These are phyloP conservation scores for Tachycineta bicolor DNA, from an alignment of 2,113 vertebrate genomes.

Conservation along the genomic window DNA sequence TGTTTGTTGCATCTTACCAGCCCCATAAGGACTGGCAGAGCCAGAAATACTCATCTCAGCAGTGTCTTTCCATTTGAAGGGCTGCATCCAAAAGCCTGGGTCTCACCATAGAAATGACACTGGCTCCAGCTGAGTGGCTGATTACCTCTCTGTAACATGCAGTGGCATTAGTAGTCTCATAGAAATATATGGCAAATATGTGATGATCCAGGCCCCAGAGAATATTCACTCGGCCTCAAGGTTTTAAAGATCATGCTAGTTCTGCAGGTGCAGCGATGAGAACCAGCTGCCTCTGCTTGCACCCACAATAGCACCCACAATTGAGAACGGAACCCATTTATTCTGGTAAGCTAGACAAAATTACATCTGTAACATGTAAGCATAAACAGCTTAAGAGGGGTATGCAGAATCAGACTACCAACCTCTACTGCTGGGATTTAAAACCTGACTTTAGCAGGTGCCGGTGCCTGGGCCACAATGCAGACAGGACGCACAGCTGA, in stretches of 20 bases:
- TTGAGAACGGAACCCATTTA: not conserved
- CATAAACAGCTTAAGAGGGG: not conserved
- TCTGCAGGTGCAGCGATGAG: not conserved
- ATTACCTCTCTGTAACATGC: not conserved
- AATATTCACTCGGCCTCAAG: not conserved
- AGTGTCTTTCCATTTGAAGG: not conserved
- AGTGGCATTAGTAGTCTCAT: not conserved
- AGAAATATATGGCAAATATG: not conserved
- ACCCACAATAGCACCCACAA: not conserved
- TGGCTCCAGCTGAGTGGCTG: not conserved
- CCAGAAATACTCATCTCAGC: not conserved
- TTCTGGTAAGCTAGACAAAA: not conserved
- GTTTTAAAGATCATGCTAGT: not conserved
- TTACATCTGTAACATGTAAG: fast-evolving
- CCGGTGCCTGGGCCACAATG: not conserved
- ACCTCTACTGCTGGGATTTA: fast-evolving
- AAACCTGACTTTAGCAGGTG: not conserved
- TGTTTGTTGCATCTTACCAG: not conserved
- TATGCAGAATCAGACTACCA: not conserved
- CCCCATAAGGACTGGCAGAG: not conserved
- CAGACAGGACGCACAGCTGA: not conserved
- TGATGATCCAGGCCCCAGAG: not conserved
- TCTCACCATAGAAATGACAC: not conserved
- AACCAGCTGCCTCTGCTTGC: not conserved
- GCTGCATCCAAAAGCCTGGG: not conserved